Conservation (phyloP, 2,888 invertebrate species). For the Sinotaia quadrata region DNA sequence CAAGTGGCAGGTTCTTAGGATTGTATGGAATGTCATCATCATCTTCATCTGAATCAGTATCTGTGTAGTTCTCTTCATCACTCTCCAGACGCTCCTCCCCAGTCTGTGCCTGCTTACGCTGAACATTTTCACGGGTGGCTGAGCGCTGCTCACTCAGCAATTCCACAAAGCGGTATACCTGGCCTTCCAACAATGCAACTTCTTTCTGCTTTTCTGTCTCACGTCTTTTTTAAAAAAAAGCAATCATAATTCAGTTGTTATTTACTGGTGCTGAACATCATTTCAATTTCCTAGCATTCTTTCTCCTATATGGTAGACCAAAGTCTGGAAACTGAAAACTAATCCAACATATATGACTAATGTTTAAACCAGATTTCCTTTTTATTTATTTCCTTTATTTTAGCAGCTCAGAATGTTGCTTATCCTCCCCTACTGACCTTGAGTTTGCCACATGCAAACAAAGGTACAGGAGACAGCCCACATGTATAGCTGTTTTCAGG, state of each 20-base stretch:
- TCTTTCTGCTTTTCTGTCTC: conserved; percentile 83
- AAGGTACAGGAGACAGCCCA: conserved; percentile 44
- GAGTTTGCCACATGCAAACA: conserved; percentile 39
- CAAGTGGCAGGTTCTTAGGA: conserved; percentile 98
- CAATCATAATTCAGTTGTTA: too few species aligned
- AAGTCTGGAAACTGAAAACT: too few species aligned
- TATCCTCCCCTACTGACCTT: background rate
- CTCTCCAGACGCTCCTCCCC: conserved; percentile 81
- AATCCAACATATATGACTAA: too few species aligned
- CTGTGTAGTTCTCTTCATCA: conserved; percentile 66
- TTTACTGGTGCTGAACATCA: too few species aligned
- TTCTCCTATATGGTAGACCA: too few species aligned
- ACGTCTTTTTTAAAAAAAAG: too few species aligned
- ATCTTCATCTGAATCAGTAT: conserved; percentile 75
- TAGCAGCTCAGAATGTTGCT: background rate
- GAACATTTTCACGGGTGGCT: conserved; percentile 97
- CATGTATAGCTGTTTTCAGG: conserved; percentile 50
- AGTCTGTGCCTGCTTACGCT: conserved; percentile 92
- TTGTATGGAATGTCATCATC: conserved; percentile 97
- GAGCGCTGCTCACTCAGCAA: conserved; percentile 87
- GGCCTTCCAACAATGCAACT: conserved; percentile 89
- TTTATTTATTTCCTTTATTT: too few species aligned
- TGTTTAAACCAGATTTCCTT: too few species aligned
- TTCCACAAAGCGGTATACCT: conserved; percentile 90
- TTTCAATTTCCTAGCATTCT: too few species aligned